Percentiles rank a stretch among this genome's conserved stretches.
Evolutionary conservation across 2,888 invertebrate genomes (phyloP).

Genomic region (Noctuana brunneofusca): DNA sequence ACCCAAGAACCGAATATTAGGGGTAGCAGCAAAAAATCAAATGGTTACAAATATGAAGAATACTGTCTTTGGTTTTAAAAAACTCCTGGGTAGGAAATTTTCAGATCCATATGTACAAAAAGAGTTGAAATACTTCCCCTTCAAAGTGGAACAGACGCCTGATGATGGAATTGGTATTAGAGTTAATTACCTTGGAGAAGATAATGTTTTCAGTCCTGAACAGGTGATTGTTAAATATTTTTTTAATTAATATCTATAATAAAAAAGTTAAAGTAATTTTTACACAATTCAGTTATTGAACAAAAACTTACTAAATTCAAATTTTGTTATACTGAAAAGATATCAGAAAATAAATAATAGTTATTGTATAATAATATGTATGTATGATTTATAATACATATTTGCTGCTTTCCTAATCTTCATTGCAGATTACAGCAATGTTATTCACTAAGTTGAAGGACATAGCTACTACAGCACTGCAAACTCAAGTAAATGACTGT

Average conservation of each 20-base stretch:
- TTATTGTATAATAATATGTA: too few species aligned
- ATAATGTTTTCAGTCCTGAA: constrained; percentile 93
- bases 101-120: constrained; percentile 94
- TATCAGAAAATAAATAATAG: too few species aligned
- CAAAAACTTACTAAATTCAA: too few species aligned
- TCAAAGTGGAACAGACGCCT: constrained; percentile 87
- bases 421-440: constrained; percentile 91
- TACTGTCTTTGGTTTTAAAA: constrained; percentile 96
- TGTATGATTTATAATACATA: too few species aligned
- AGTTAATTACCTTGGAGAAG: constrained; percentile 94
- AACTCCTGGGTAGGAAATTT: constrained; percentile 94
- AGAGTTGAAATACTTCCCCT: constrained; percentile 91
- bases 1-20: constrained; percentile 95
- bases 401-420: neutral
- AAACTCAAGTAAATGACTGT: constrained; percentile 96
- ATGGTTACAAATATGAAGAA: constrained; percentile 98
- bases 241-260: too few species aligned
- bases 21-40: constrained; percentile 98
- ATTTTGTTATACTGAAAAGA: too few species aligned
- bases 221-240: constrained; percentile 78
- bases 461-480: constrained; percentile 91
- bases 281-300: neutral
- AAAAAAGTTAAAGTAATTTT: too few species aligned
- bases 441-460: constrained; percentile 98
- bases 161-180: constrained; percentile 94